phyloP scores from a whole-genome alignment of 2,113 vertebrate species.

The Astatoreochromis straeleni region DNA sequence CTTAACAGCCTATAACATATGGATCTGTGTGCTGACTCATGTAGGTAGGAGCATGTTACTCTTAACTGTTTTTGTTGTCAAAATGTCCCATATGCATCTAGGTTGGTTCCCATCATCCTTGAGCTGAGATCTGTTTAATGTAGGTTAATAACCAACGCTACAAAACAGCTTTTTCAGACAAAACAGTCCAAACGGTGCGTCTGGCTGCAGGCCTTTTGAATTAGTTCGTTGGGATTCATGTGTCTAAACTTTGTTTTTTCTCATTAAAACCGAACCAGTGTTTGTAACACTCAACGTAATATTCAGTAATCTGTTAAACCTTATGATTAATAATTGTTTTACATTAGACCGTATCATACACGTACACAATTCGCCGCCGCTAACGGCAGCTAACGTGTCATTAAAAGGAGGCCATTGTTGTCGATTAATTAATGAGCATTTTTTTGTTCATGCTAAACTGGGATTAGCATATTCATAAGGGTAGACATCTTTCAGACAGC shows the following conservation, averaged over 20 bases:
- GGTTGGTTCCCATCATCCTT: constrained; percentile 1
- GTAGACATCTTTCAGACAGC: constrained; percentile 73
- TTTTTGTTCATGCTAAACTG: constrained; percentile 60
- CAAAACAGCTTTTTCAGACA: not conserved
- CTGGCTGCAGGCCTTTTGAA: not conserved
- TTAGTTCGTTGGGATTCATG: not conserved
- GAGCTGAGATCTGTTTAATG: constrained; percentile 10
- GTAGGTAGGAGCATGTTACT: not conserved
- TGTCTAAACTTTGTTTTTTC: not conserved
- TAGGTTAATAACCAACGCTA: constrained; percentile 48
- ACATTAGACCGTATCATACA: not conserved
- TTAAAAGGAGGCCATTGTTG: constrained; percentile 71
- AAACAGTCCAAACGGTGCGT: constrained; percentile 10
- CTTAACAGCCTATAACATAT: not conserved
- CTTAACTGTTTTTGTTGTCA: not conserved
- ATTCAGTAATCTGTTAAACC: not conserved
- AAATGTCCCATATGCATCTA: not conserved
- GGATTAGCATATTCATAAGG: constrained; percentile 81
- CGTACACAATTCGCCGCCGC: not conserved
- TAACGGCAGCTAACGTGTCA: constrained; percentile 41
- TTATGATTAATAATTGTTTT: not conserved
- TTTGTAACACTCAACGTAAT: not conserved
- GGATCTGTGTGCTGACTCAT: not conserved
- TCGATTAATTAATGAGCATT: constrained; percentile 73
- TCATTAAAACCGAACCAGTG: not conserved